phyloP scores from a whole-genome alignment of 2,888 invertebrate species.

The Aquatica leii region DNA sequence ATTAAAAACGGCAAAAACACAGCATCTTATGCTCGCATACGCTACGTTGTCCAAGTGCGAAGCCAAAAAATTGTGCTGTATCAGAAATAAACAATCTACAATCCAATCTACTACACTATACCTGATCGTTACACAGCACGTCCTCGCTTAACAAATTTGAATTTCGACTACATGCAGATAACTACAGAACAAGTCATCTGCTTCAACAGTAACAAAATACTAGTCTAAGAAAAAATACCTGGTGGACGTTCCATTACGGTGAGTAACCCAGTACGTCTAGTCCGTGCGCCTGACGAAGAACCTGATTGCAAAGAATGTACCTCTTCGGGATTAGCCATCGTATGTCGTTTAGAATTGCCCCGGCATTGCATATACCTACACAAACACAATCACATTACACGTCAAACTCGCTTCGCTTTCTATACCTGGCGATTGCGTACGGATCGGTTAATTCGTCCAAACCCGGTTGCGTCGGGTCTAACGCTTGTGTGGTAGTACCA shows the following conservation, averaged over 20 bases:
- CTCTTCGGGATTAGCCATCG: slow-evolving; percentile 80
- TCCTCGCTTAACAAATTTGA: background rate
- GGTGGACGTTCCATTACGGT: slow-evolving; percentile 89
- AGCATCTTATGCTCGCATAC: too few relatives aligned
- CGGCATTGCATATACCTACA: slow-evolving; percentile 82
- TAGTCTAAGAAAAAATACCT: slow-evolving; percentile 65
- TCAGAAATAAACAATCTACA: too few relatives aligned
- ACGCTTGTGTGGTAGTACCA: slow-evolving; percentile 60
- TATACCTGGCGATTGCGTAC: slow-evolving; percentile 63
- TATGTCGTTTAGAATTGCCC: slow-evolving; percentile 80
- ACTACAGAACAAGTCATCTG: background rate
- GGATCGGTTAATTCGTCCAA: slow-evolving; percentile 63
- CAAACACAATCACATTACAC: too few relatives aligned
- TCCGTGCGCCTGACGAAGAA: slow-evolving; percentile 62
- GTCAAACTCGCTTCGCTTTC: background rate
- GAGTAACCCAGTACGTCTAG: slow-evolving; percentile 81
- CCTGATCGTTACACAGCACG: background rate
- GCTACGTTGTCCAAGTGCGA: too few relatives aligned
- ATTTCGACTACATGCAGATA: background rate
- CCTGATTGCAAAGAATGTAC: slow-evolving; percentile 60
- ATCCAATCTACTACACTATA: too few relatives aligned
- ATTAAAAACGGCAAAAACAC: too few relatives aligned
- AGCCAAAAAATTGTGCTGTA: too few relatives aligned
- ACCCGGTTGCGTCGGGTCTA: slow-evolving; percentile 56
- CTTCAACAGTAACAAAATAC: background rate